Evolutionary conservation across 2,888 invertebrate species (phyloP), one percentile per base, ranked within the genome.

Genomic region (Sturmia bella): DNA sequence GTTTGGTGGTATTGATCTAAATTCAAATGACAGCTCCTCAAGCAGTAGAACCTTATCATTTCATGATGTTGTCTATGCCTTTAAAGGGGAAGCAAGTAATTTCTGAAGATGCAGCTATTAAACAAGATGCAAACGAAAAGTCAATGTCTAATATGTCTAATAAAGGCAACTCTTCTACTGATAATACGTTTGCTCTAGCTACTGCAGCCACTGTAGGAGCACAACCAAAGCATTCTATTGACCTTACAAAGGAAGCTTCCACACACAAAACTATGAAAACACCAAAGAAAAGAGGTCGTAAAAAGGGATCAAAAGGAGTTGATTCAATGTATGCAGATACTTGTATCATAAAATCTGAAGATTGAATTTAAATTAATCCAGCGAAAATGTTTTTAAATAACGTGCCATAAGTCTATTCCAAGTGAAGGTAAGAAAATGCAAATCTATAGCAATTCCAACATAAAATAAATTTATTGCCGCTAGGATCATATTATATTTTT

Each of bases 271-370:
- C 64, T 9, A 48, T 57, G n/a, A 84, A 80, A 69, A 41, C 85
- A 52, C 89, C 89, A 15, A 90, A 89, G 82, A 90, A 89, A 68
- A 87, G 91, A 12, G 91, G 91, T 0, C 88, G 91, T 0, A 91
- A 91, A 82, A 91, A 91, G 75, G 91, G 91, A 0, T 91, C 91
- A 1, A 90, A 89, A 57, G 91, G 90, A 1, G 87, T 89, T 5
- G 91, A 91, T 80, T 87, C 89, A 0, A n/a, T n/a, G n/a, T n/a
- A n/a, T n/a, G n/a, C n/a, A n/a, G n/a, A n/a, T n/a, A n/a, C n/a
- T n/a, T n/a, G n/a, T n/a, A n/a, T n/a, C n/a, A n/a, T n/a, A n/a
- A n/a, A n/a, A n/a, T n/a, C n/a, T n/a, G n/a, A n/a, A n/a, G n/a
- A n/a, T n/a, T n/a, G n/a, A n/a, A n/a, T n/a, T n/a, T n/a, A n/a